Conservation (phyloP, 2,797 vertebrate species). For the Cryptoprocta ferox region DNA sequence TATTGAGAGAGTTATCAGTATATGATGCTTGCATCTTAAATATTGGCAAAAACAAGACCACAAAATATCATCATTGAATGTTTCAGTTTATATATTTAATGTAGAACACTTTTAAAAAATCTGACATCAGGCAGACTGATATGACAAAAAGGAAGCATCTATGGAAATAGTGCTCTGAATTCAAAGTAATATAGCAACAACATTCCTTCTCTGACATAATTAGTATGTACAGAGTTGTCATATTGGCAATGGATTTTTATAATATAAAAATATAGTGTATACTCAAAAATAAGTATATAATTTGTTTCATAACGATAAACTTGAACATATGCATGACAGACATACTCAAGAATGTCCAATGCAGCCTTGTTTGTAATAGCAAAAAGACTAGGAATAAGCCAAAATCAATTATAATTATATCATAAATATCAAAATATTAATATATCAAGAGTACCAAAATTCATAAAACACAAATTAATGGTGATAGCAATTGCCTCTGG, state of each 20-base stretch:
- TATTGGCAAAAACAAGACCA: not conserved
- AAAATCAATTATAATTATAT: not conserved
- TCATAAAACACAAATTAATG: slow-evolving; percentile 36
- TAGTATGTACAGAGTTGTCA: slow-evolving; percentile 1
- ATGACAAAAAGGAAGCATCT: slow-evolving; percentile 17
- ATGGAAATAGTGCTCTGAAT: not conserved
- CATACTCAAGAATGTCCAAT: not conserved
- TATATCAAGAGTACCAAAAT: not conserved
- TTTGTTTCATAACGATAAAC: slow-evolving; percentile 31
- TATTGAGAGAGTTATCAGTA: not conserved
- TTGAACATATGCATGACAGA: not conserved
- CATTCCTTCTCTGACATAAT: slow-evolving; percentile 35
- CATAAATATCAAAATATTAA: slow-evolving; percentile 6
- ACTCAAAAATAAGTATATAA: not conserved
- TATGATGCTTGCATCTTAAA: not conserved
- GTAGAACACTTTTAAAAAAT: slow-evolving; percentile 7
- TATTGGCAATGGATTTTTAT: not conserved
- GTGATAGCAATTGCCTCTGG: not conserved
- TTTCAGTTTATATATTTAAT: slow-evolving; percentile 32
- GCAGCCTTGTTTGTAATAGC: not conserved
- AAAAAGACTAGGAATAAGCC: not conserved
- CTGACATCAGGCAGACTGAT: not conserved
- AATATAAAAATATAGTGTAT: not conserved
- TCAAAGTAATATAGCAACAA: not conserved
- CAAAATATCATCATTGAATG: slow-evolving; percentile 12